These are phyloP conservation scores for Drosophila helvetica DNA, from an alignment of 2,888 invertebrate genomes.

Conservation along the genomic window DNA sequence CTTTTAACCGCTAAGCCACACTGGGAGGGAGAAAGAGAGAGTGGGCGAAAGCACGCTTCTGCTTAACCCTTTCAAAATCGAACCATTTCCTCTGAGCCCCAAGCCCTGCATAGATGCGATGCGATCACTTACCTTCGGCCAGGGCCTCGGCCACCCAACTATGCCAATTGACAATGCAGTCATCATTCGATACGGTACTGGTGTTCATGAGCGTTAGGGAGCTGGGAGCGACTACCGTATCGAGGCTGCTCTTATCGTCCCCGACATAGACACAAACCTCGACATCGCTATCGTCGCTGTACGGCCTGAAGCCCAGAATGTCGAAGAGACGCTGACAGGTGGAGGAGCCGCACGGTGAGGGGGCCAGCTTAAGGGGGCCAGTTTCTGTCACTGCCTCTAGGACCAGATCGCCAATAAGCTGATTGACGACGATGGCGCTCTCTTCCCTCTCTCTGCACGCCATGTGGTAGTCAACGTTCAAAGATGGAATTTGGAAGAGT, in stretches of 20 bases:
- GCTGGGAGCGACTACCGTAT: neutral
- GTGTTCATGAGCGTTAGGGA: neutral
- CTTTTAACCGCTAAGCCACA: no score
- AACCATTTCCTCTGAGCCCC: no score
- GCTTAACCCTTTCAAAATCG: no score
- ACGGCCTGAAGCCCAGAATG: conserved; percentile 52
- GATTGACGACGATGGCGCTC: conserved; percentile 50
- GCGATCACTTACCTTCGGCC: conserved; percentile 41
- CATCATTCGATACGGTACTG: neutral
- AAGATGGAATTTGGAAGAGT: conserved; percentile 55
- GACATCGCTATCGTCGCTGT: neutral
- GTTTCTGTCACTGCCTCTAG: conserved; percentile 47
- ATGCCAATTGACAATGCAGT: conserved; percentile 35
- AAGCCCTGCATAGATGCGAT: no score
- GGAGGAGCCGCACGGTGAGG: neutral
- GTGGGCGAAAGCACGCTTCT: neutral
- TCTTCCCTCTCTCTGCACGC: conserved; percentile 51
- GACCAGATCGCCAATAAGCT: conserved; percentile 56
- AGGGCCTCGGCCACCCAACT: conserved; percentile 52
- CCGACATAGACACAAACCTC: neutral
- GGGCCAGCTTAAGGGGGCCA: neutral
- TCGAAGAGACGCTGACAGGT: conserved; percentile 62
- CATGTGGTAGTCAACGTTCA: conserved; percentile 41
- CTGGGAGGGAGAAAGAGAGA: neutral
- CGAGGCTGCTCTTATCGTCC: neutral